A percentile compares a stretch with the other conserved stretches of the same genome.
Conservation (phyloP, 2,888 invertebrate species). For the Drosophila paramelanica region DNA sequence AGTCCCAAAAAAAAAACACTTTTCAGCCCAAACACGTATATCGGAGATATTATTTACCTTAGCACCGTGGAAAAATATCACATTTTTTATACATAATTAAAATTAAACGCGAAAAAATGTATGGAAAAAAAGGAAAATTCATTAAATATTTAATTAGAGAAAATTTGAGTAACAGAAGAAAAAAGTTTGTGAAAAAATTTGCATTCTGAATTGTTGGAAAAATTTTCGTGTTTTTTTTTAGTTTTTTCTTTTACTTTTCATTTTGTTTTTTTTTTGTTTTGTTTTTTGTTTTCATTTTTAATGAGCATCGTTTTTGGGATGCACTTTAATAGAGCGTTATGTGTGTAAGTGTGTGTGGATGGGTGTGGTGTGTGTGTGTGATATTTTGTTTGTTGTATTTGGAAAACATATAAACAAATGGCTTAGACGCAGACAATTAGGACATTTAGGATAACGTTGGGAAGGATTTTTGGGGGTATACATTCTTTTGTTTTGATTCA, state of each 20-base stretch:
- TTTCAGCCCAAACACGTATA: conserved; percentile 14
- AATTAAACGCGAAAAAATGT: conserved; percentile 22
- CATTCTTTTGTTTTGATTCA: conserved; percentile 39
- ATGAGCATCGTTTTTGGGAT: conserved; percentile 57
- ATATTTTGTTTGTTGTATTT: conserved; percentile 73
- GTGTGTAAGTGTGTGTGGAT: conserved; percentile 50
- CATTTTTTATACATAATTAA: conserved; percentile 48
- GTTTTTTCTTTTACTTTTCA: conserved; percentile 42
- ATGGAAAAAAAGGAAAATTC: conserved; percentile 26
- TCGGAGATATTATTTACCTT: conserved; percentile 42
- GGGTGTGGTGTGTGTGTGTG: conserved; percentile 65
- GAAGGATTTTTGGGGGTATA: conserved; percentile 43
- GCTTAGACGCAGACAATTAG: conserved; percentile 92
- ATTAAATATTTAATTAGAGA: conserved; percentile 29
- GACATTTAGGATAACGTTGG: conserved; percentile 87
- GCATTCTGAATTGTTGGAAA: conserved; percentile 70
- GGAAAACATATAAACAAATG: conserved; percentile 88
- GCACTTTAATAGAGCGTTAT: conserved; percentile 53
- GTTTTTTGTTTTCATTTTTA: conserved; percentile 36
- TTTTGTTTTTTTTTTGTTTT: conserved; percentile 20
- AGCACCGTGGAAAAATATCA: conserved; percentile 68
- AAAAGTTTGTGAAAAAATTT: conserved; percentile 54
- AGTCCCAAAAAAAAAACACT: conserved; percentile 9
- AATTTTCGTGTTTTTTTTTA: conserved; percentile 34
- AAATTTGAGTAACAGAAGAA: conserved; percentile 22